A percentile compares a stretch with the other conserved stretches of the same genome.
Conservation (phyloP, 1,140 invertebrate genomes). For the Cylas formicarius region DNA sequence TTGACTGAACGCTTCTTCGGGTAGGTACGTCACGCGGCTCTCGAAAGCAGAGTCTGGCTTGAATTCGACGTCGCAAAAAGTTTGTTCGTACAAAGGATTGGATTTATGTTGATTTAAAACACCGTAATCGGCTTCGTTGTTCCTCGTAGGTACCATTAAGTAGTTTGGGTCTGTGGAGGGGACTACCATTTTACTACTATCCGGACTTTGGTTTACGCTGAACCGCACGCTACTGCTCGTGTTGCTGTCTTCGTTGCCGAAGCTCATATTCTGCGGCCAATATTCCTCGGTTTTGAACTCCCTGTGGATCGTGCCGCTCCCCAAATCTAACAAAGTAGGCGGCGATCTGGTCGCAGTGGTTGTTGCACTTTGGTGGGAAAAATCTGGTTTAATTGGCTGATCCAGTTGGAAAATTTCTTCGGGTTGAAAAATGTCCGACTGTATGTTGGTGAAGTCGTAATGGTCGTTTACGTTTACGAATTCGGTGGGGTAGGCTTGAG, state of each 20-base stretch:
- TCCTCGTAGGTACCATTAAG: constrained; percentile 19
- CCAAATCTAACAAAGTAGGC: constrained; percentile 61
- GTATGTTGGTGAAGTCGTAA: constrained; percentile 49
- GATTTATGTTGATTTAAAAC: constrained; percentile 4
- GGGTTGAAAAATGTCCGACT: constrained; percentile 64
- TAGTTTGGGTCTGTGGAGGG: constrained; percentile 21
- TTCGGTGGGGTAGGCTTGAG: constrained; percentile 30
- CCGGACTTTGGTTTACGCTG: constrained; percentile 38
- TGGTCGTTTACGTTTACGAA: constrained; percentile 23
- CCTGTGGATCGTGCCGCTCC: constrained; percentile 56
- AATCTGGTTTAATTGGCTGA: constrained; percentile 61
- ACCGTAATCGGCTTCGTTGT: constrained; percentile 17
- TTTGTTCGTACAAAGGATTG: constrained; percentile 13
- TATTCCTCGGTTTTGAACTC: constrained; percentile 49
- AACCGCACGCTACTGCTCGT: constrained; percentile 37
- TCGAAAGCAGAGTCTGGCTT: constrained; percentile 17
- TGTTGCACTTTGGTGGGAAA: constrained; percentile 40
- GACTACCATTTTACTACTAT: constrained; percentile 21
- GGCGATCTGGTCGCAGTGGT: constrained; percentile 53
- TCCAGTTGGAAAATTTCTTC: constrained; percentile 72
- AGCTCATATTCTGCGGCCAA: constrained; percentile 28
- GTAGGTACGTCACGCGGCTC: neutral
- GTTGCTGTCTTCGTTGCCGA: constrained; percentile 38
- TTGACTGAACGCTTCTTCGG: constrained; percentile 20
- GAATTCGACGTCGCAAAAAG: constrained; percentile 19